phyloP scores from a whole-genome alignment of 2,797 vertebrate species.

The Hylomyscus alleni region DNA sequence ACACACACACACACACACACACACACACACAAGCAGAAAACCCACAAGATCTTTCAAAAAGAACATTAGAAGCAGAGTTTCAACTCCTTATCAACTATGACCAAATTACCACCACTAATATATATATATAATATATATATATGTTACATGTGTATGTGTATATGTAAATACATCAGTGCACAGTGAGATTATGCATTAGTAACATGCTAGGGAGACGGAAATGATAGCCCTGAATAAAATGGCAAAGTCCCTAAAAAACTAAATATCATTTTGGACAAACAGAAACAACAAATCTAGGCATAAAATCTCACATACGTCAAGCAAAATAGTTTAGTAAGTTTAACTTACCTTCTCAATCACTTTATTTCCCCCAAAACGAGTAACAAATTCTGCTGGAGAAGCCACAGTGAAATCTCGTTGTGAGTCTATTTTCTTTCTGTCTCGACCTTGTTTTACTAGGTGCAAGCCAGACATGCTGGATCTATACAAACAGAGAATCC shows the following conservation, averaged over 20 bases:
- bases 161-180: background rate
- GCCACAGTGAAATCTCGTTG: conserved; percentile 99
- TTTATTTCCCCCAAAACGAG: conserved; percentile 98
- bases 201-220: conserved; percentile 41
- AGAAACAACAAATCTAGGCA: conserved; percentile 7
- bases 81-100: conserved; percentile 43
- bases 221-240: conserved; percentile 48
- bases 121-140: background rate
- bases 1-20: background rate
- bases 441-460: conserved; percentile 96
- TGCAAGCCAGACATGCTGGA: conserved; percentile 99
- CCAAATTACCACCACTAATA: conserved; percentile 41
- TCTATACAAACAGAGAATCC: conserved; percentile 87
- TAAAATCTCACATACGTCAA: background rate
- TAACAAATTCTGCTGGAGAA: conserved; percentile 99
- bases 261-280: conserved; percentile 53
- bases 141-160: no score
- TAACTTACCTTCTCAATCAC: conserved; percentile 97
- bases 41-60: conserved; percentile 60
- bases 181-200: conserved; percentile 9
- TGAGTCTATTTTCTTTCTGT: conserved; percentile 95
- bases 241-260: conserved; percentile 54
- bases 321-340: conserved; percentile 29
- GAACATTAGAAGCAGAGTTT: conserved; percentile 27
- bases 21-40: background rate